These are phyloP conservation scores for Xyrichtys novacula DNA, from an alignment of 2,797 vertebrate species.

Conservation along the genomic window DNA sequence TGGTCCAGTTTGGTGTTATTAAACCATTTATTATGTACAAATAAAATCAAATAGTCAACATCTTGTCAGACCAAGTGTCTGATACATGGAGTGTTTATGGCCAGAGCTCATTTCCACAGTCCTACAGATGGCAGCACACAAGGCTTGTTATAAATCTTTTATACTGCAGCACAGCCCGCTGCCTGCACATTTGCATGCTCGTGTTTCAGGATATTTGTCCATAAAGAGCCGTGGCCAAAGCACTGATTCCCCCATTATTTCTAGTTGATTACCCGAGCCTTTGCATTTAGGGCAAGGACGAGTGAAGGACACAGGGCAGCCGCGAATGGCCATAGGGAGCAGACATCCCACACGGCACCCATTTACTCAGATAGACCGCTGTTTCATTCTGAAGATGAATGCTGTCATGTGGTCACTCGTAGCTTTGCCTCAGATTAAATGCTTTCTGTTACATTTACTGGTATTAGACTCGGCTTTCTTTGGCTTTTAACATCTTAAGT, in stretches of 20 bases:
- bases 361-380: conserved; percentile 57
- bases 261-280: conserved; percentile 75
- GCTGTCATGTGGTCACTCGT: conserved; percentile 5
- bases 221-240: conserved; percentile 74
- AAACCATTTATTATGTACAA: conserved; percentile 49
- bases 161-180: conserved; percentile 48
- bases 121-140: conserved; percentile 66
- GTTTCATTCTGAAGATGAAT: conserved; percentile 53
- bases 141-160: conserved; percentile 70
- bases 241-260: conserved; percentile 77
- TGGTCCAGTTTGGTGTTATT: conserved; percentile 29
- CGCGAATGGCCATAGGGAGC: conserved; percentile 56
- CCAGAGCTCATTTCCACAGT: conserved; percentile 46
- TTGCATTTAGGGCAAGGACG: conserved; percentile 79
- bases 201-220: conserved; percentile 75
- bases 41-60: conserved; percentile 61
- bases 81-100: conserved; percentile 47
- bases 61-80: conserved; percentile 50
- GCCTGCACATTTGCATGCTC: conserved; percentile 67
- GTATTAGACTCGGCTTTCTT: no score
- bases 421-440: conserved; percentile 20
- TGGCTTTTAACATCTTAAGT: no score
- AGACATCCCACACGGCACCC: conserved; percentile 55
- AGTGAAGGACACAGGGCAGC: conserved; percentile 75
- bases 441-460: no score